These are phyloP conservation scores for Protodeltote pygarga DNA, from an alignment of 2,888 invertebrate genomes.

Conservation along the genomic window DNA sequence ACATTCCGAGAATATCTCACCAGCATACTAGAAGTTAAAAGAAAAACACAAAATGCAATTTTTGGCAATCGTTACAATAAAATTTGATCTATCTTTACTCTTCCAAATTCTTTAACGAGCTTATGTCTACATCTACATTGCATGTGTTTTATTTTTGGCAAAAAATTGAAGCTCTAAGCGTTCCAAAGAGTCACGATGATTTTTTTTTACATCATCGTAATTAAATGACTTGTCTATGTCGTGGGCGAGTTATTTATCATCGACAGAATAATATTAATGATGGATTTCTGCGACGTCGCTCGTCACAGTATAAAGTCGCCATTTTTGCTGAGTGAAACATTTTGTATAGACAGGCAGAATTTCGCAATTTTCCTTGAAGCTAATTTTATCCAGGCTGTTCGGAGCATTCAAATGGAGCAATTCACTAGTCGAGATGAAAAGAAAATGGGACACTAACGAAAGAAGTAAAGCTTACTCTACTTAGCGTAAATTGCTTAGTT, in stretches of 20 bases:
- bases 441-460: too few relatives aligned
- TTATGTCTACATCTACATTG: too few relatives aligned
- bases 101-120: too few relatives aligned
- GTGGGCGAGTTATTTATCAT: conserved; percentile 39
- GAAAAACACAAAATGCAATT: too few relatives aligned
- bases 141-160: too few relatives aligned
- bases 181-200: conserved; percentile 23
- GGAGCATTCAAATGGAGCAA: neutral
- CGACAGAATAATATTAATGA: conserved; percentile 41
- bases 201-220: conserved; percentile 29
- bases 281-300: conserved; percentile 25
- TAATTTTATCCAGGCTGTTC: neutral
- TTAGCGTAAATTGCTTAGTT: too few relatives aligned
- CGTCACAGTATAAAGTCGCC: conserved; percentile 14
- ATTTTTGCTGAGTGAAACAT: conserved; percentile 14
- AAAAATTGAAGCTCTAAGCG: conserved; percentile 7
- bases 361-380: neutral
- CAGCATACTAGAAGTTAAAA: too few relatives aligned
- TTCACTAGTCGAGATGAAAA: neutral
- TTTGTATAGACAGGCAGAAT: conserved; percentile 1
- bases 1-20: too few relatives aligned
- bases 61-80: too few relatives aligned
- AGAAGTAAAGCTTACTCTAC: too few relatives aligned
- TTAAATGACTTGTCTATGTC: conserved; percentile 32
- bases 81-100: too few relatives aligned